Base-by-base conservation (phyloP, 2,113 vertebrate species). In the Hypomesus transpacificus region DNA sequence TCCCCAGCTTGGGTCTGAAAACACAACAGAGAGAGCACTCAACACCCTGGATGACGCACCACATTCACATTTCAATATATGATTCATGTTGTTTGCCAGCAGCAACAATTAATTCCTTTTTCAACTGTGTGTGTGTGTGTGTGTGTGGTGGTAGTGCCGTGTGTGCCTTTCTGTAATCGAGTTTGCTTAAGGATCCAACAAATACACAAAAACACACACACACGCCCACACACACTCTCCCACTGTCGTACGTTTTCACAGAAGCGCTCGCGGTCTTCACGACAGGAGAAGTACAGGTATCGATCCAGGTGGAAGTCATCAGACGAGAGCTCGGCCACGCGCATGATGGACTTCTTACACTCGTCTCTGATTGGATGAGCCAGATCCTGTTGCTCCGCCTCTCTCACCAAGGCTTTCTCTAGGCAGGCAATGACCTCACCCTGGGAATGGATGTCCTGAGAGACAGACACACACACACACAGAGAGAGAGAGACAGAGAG, bases 361-460 rank as follows among this genome's bases (percentile, higher is more conserved):
- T 85, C 87, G 3, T 94, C 93, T n/a, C 92, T 94, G 67, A 95
- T 91, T 67, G 81, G 80, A 56, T 86, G 76, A 39, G 84, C 82
- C 34, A 90, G 81, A 1, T 94, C 89, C 2, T 69, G 80, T 68
- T 93, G 91, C 79, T 96, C 94, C 0, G 90, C 93, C 74, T 95
- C 93, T 46, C 91, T 91, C 4, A 95, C 93, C 62, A 96, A 80
- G 34, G 91, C 94, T 74, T 94, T 95, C 75, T 95, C 95, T 87
- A 96, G 85, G 80, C 95, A 96, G 0, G 93, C 90, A 3, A 96
- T 95, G 73, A 95, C 95, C 63, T 95, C 94, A 3, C 95, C 95
- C 77, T 95, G 95, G 0, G 94, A 95, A 80, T 96, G 95, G 70
- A 93, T 89, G 76, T 95, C 95, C 95, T 96, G 67, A 14, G 58